A percentile compares a stretch with the other conserved stretches of the same genome.
These are phyloP conservation scores for Heliconius hewitsoni DNA, from an alignment of 1,140 invertebrate species.

Conservation along the genomic window DNA sequence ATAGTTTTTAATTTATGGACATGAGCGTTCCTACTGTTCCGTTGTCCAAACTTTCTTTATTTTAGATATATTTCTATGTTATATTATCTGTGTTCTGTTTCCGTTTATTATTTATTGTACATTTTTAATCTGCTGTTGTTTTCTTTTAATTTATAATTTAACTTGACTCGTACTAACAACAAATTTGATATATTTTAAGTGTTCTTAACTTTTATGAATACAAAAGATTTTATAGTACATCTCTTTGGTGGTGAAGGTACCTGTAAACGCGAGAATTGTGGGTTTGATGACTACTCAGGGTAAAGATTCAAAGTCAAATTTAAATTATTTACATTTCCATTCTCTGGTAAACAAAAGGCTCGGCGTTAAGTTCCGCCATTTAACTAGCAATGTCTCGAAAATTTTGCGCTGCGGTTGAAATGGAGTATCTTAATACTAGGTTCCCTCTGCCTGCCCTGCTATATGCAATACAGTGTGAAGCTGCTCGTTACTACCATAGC, in stretches of 20 bases:
- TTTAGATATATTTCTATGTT: neutral
- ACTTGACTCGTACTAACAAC: neutral
- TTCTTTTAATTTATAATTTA: neutral
- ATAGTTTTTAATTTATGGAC: slow-evolving; percentile 8
- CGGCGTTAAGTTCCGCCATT: too few species aligned
- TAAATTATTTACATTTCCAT: too few species aligned
- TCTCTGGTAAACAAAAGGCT: too few species aligned
- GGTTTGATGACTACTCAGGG: too few species aligned
- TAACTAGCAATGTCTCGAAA: too few species aligned
- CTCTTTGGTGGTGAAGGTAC: too few species aligned
- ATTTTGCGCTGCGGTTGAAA: too few species aligned
- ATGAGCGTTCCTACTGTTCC: neutral
- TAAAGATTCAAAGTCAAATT: too few species aligned
- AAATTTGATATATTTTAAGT: neutral
- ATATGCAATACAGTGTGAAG: too few species aligned
- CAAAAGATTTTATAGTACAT: neutral
- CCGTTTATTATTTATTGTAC: neutral
- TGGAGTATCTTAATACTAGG: neutral
- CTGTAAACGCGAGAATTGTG: too few species aligned
- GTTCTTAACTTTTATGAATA: neutral
- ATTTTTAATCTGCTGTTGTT: neutral
- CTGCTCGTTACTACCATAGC: too few species aligned
- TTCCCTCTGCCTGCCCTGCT: neutral
- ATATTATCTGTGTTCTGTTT: neutral
- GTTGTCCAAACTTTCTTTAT: neutral